Base-by-base conservation (phyloP, 2,797 vertebrate species). In the Crypturellus tataupa region DNA sequence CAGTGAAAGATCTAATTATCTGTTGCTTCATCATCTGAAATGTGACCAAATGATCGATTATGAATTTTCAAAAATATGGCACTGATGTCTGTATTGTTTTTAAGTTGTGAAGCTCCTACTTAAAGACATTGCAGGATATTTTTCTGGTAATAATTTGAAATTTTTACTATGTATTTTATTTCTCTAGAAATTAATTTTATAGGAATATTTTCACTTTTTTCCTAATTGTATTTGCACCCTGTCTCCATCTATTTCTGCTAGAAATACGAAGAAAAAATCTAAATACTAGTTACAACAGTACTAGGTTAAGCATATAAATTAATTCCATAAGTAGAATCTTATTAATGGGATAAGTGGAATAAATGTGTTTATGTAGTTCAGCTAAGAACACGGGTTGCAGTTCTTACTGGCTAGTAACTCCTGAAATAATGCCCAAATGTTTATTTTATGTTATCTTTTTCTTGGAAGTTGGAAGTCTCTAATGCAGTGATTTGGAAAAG, bases 401-500 rank as follows among this genome's bases (percentile, higher is more conserved):
- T 46, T 70, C 31, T 86, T 70, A 67, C 19, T n/a, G 10, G 4
- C 5, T 72, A 55, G 13, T 55, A 69, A 73, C 31, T 89, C 13
- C 67, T 76, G 81, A 91, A 94, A 72, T 75, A 40, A 24, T 23
- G 19, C 16, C 8, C 10, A 81, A 23, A 4, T 76, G 6, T 86
- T 87, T 69, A 58, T 76, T 87, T 73, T 75, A 24, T 65, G 11
- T 49, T 85, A n/a, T 19, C 8, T 84, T 90, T 86, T 77, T 72
- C 56, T 73, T 69, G 15, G 15, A 90, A 12, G 2, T 84, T 80
- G 58, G 39, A 87, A 80, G 85, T 25, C 20, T 67, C 37, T 77
- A 90, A 78, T 83, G 51, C 21, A 84, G 65, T 56, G 65, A 87
- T 88, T 87, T 90, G 93, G 60, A 96, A 91, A 95, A 60, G 44